Conservation (phyloP, 2,113 vertebrate species). For the Numenius arquata region DNA sequence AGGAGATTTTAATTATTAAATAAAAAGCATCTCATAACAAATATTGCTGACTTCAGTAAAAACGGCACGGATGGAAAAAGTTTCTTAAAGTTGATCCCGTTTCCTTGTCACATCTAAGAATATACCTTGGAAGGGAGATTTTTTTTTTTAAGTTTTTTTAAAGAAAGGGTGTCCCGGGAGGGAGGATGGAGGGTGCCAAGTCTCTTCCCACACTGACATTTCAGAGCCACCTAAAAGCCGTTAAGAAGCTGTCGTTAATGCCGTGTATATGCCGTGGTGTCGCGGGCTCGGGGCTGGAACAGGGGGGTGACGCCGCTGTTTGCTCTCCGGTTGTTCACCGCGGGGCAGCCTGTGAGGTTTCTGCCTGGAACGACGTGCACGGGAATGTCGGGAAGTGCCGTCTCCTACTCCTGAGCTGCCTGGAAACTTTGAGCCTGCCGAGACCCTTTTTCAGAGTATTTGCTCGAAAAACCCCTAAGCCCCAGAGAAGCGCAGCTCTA, state of each 20-base stretch:
- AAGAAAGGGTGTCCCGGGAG: not conserved
- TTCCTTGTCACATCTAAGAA: not conserved
- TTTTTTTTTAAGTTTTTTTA: not conserved
- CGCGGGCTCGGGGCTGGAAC: not conserved
- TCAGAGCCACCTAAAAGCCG: not conserved
- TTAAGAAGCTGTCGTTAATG: not conserved
- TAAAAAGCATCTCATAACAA: not conserved
- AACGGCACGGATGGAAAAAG: not conserved
- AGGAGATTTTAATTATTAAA: not conserved
- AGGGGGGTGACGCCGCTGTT: accelerated
- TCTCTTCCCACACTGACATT: not conserved
- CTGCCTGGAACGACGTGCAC: accelerated
- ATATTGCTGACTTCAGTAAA: not conserved
- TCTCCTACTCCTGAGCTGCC: not conserved
- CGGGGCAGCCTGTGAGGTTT: too few relatives aligned
- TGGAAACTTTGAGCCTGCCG: not conserved
- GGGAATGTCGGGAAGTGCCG: accelerated
- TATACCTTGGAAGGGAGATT: not conserved
- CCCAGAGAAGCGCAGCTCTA: not conserved
- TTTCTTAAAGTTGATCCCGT: not conserved
- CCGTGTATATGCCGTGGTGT: accelerated
- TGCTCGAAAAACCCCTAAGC: not conserved
- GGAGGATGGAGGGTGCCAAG: not conserved
- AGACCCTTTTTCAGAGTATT: not conserved
- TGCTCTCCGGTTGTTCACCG: not conserved